Percentiles rank a stretch among this genome's conserved stretches.
These are phyloP conservation scores for Oscheius sp. DNA, from an alignment of 1,140 invertebrate species.

Conservation along the genomic window DNA sequence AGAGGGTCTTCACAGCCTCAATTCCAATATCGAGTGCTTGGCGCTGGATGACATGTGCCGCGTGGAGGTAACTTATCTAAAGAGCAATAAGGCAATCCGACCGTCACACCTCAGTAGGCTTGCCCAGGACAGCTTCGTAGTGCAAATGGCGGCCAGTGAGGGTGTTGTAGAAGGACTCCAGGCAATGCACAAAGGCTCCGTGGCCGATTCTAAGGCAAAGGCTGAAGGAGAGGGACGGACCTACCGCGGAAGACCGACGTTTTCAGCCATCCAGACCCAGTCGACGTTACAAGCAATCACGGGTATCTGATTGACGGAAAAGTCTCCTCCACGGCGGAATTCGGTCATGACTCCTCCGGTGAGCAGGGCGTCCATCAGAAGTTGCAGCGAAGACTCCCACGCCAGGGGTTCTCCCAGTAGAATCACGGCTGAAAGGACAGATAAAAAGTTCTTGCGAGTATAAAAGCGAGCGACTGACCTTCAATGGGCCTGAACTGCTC, in stretches of 20 bases:
- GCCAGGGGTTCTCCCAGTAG: conserved; percentile 70
- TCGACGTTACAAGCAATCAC: conserved; percentile 73
- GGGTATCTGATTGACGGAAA: conserved; percentile 65
- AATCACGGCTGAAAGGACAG: conserved; percentile 66
- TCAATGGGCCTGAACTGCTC: conserved; percentile 33
- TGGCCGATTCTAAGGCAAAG: conserved; percentile 67
- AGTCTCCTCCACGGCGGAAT: not conserved
- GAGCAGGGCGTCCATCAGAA: conserved; percentile 72
- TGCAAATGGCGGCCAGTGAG: conserved; percentile 68
- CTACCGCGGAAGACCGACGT: conserved; percentile 41
- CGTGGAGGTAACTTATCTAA: conserved; percentile 69
- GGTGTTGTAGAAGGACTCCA: conserved; percentile 67
- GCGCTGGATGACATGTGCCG: conserved; percentile 67
- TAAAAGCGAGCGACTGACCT: conserved; percentile 14
- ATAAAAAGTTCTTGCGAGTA: not conserved
- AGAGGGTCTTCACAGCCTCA: conserved; percentile 65
- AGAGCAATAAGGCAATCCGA: not conserved
- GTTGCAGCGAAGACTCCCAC: conserved; percentile 69
- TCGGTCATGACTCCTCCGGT: conserved; percentile 66
- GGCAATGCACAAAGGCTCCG: conserved; percentile 70
- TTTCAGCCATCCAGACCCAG: conserved; percentile 70
- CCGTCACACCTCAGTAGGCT: conserved; percentile 66
- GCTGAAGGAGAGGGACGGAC: not conserved
- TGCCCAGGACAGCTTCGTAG: conserved; percentile 68
- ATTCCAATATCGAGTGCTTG: conserved; percentile 67